Conservation (phyloP, 1,140 invertebrate species). For the Panagrolaimus sp. region DNA sequence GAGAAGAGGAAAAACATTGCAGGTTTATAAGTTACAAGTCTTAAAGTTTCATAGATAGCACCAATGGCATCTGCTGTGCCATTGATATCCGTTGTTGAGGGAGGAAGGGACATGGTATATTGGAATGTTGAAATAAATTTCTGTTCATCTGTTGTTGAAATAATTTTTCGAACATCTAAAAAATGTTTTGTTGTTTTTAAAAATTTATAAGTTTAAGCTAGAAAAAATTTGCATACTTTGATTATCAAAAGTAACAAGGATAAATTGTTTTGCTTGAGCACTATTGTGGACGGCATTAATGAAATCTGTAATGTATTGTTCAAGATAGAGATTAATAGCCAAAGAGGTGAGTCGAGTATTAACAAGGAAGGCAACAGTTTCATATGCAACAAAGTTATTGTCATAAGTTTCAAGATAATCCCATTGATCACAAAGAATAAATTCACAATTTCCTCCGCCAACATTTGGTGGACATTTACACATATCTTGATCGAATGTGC, state of each 20-base stretch:
- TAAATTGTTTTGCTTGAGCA: not conserved
- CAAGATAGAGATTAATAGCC: not conserved
- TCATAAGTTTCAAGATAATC: not conserved
- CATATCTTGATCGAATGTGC: not conserved
- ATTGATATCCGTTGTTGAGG: not conserved
- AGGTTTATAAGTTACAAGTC: not conserved
- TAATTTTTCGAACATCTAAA: not conserved
- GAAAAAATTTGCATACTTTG: not conserved
- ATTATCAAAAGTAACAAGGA: constrained; percentile 1
- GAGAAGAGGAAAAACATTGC: not conserved
- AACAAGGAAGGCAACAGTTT: not conserved
- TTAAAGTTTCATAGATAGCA: not conserved
- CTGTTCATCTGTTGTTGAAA: not conserved
- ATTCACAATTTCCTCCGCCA: not conserved
- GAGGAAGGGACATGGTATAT: not conserved
- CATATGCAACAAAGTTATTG: not conserved
- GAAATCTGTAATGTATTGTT: not conserved
- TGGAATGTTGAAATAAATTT: not conserved
- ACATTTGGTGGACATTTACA: not conserved
- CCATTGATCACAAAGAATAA: not conserved
- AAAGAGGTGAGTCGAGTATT: not conserved
- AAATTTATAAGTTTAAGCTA: too few relatives aligned
- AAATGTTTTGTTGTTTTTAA: too few relatives aligned
- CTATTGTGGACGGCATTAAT: not conserved
- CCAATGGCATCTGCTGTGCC: too few relatives aligned